Percentiles rank a stretch among this genome's conserved stretches.
phyloP scores from a whole-genome alignment of 1,140 invertebrate species.

The Cotesia vestalis region DNA sequence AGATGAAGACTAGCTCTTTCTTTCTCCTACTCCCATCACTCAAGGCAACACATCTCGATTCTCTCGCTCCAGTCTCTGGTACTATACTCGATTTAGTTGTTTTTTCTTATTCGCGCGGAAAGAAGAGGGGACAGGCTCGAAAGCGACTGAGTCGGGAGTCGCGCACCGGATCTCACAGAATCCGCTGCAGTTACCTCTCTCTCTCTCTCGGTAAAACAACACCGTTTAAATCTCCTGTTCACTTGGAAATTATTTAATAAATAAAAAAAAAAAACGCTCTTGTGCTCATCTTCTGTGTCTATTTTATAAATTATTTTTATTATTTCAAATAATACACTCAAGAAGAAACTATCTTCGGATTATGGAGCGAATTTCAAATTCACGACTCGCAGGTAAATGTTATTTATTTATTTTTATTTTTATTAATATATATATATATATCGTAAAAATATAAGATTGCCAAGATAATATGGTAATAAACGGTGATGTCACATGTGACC shows the following conservation, averaged over 20 bases:
- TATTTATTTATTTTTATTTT: no score
- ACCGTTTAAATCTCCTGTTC: background rate
- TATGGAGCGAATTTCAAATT: no score
- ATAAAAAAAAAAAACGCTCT: no score
- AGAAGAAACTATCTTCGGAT: no score
- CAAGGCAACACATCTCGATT: background rate
- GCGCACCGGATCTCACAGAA: slow-evolving; percentile 35
- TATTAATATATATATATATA: background rate
- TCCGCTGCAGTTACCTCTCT: slow-evolving; percentile 27
- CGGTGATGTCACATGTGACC: slow-evolving; percentile 26
- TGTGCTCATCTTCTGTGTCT: background rate
- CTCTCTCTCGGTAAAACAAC: slow-evolving; percentile 8
- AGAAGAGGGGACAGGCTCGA: slow-evolving; percentile 15
- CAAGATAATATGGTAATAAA: slow-evolving; percentile 31
- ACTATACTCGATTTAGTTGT: slow-evolving; percentile 3
- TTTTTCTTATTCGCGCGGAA: slow-evolving; percentile 11
- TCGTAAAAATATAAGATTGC: background rate
- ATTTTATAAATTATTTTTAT: no score
- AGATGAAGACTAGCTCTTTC: background rate
- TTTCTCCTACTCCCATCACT: background rate
- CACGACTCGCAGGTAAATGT: no score
- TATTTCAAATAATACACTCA: no score
- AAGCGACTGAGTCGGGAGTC: slow-evolving; percentile 29
- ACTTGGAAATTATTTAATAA: no score
- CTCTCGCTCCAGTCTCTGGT: background rate